phyloP scores from a whole-genome alignment of 1,140 invertebrate species.

The Listronotus bonariensis region DNA sequence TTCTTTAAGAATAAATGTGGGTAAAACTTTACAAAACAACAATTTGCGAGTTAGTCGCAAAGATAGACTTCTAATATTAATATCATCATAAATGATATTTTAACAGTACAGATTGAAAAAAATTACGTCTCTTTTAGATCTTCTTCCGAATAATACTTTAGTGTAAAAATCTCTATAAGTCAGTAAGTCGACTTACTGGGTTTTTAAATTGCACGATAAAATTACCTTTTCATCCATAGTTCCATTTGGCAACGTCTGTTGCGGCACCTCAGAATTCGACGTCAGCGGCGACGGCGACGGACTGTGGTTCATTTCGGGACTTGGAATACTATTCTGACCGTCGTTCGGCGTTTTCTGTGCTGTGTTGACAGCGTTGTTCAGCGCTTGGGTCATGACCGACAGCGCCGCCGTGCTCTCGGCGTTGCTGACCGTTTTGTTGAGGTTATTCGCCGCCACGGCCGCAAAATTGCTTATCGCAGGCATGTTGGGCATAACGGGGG shows the following conservation, averaged over 20 bases:
- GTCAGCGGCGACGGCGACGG: slow-evolving; percentile 4
- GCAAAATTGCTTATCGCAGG: slow-evolving; percentile 63
- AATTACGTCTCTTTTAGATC: no score
- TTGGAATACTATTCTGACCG: not conserved
- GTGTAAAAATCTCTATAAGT: no score
- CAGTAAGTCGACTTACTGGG: no score
- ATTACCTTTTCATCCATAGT: no score
- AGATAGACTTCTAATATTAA: no score
- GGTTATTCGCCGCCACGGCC: slow-evolving; percentile 64
- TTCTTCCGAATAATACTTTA: no score
- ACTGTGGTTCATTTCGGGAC: not conserved
- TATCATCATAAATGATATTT: no score
- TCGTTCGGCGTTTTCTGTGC: not conserved
- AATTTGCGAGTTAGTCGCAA: no score
- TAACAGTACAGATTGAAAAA: no score
- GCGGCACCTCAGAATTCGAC: not conserved
- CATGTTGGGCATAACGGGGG: slow-evolving; percentile 52
- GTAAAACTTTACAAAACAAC: no score
- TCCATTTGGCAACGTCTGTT: not conserved
- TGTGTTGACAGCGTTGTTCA: not conserved
- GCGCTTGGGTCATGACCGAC: not conserved
- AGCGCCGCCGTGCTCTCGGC: slow-evolving; percentile 16
- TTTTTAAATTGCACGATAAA: no score
- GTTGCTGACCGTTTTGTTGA: slow-evolving; percentile 28
- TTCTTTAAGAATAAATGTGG: no score